Evolutionary conservation across 53 echinoderm and acorn worm genomes (phyloP).

Genomic region (Patiria pectinifera): DNA sequence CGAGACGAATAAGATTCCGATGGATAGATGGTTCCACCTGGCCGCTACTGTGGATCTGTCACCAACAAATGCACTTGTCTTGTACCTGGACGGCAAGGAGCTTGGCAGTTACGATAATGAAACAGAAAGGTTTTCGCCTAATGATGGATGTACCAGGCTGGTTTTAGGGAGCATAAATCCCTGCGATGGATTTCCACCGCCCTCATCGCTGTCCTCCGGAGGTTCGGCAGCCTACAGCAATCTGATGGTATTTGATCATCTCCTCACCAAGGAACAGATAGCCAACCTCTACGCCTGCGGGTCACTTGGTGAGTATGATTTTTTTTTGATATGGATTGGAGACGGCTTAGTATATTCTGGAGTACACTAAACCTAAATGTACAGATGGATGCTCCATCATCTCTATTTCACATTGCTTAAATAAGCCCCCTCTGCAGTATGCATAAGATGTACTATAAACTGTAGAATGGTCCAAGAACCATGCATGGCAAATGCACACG

Average conservation of each 20-base stretch:
- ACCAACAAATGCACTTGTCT: not conserved
- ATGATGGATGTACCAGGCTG: conserved; percentile 15
- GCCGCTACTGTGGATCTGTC: not conserved
- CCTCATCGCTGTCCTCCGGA: not conserved
- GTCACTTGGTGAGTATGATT: not conserved
- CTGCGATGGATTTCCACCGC: not conserved
- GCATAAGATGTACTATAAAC: too few relatives aligned
- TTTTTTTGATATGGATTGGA: too few relatives aligned
- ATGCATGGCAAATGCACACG: too few relatives aligned
- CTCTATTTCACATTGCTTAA: too few relatives aligned
- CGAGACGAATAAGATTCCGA: not conserved
- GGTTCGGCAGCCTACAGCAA: conserved; percentile 31
- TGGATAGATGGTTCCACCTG: conserved; percentile 16
- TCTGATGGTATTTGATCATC: conserved; percentile 1
- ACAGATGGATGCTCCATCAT: too few relatives aligned
- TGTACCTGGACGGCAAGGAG: conserved; percentile 1
- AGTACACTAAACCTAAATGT: too few relatives aligned
- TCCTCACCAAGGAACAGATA: conserved; percentile 14
- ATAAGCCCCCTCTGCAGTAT: too few relatives aligned
- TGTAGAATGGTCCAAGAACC: too few relatives aligned
- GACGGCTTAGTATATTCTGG: too few relatives aligned
- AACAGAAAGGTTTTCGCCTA: too few relatives aligned
- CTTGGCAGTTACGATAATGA: not conserved
- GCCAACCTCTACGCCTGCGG: conserved; percentile 5
- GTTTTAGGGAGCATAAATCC: not conserved